Evolutionary conservation across 2,888 invertebrate genomes (phyloP).

Genomic region (Cheiracanthium punctorium): DNA sequence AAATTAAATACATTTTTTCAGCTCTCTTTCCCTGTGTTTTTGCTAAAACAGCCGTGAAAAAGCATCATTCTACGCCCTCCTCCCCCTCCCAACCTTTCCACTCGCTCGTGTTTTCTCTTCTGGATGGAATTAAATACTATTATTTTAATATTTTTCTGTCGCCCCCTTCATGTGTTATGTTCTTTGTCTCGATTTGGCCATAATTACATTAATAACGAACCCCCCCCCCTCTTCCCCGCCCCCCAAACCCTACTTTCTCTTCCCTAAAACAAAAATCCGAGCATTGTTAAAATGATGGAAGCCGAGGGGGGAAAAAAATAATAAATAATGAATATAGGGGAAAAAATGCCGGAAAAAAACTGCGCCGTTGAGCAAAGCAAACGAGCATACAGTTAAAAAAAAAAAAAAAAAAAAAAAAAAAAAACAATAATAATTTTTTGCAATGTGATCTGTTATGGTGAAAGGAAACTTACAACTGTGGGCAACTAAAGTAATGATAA

Average conservation of each 20-base stretch:
- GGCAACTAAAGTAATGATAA: conserved; percentile 50
- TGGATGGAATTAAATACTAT: conserved; percentile 65
- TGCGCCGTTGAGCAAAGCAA: not conserved
- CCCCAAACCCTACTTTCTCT: not conserved
- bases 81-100: conserved; percentile 8
- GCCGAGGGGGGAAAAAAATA: conserved; percentile 12
- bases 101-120: not conserved
- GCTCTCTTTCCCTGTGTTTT: conserved; percentile 29
- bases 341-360: conserved; percentile 38
- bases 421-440: conserved; percentile 39
- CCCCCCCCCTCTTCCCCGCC: conserved; percentile 5
- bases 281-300: conserved; percentile 62
- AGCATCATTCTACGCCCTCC: conserved; percentile 5
- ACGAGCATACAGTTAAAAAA: not conserved
- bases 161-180: conserved; percentile 39
- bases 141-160: conserved; percentile 59
- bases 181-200: conserved; percentile 63
- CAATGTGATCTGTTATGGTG: conserved; percentile 55
- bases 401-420: too few relatives aligned
- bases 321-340: conserved; percentile 16
- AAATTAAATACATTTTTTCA: conserved; percentile 66
- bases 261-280: conserved; percentile 61
- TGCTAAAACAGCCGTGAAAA: conserved; percentile 64
- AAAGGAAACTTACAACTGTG: conserved; percentile 59
- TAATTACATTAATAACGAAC: conserved; percentile 69